Base-by-base conservation (phyloP, 1,140 invertebrate genomes). In the Zophobas atratus region DNA sequence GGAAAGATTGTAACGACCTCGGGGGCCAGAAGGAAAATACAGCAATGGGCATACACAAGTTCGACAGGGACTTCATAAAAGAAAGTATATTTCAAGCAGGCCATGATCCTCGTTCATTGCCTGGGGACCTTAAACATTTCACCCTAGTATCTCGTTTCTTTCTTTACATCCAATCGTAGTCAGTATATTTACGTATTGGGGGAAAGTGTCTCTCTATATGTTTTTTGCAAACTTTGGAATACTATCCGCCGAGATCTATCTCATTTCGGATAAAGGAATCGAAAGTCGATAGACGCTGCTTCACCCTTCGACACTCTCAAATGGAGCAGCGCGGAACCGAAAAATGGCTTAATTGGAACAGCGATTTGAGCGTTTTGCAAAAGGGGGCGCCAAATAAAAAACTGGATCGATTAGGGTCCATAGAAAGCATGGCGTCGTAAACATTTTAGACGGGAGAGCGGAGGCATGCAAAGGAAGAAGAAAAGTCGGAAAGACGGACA, bases 161-260 rank as follows among this genome's bases (percentile, higher is more conserved):
- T 67, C 60, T 67, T 67, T 67, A 67, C 60, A 43, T 67, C 60
- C 60, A 67, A 67, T 67, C 60, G 60, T 67, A 67, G 60, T 67
- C 60, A 67, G 60, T 67, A 67, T 67, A 67, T 67, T 67, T 67
- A 67, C 60, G 60, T 67, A 67, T 67, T 67, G 60, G 60, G 20
- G 60, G 39, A 67, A 67, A 67, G 60, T 67, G 60, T 67, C 60
- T 67, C 60, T 39, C 60, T 67, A 67, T 67, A 67, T 67, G 60
- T 67, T 67, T 67, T 67, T 67, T 67, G 60, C 60, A 67, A 67
- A 67, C 60, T 67, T 67, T 67, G 60, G 60, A 67, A 67, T 67
- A 67, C 38, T 67, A 67, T 67, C 60, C 60, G 60, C 20, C 60
- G 60, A 67, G 60, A 67, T 67, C 60, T 67, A 67, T 67, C 60